These are phyloP conservation scores for Hycleus cichorii DNA, from an alignment of 1,140 invertebrate genomes.

Conservation along the genomic window DNA sequence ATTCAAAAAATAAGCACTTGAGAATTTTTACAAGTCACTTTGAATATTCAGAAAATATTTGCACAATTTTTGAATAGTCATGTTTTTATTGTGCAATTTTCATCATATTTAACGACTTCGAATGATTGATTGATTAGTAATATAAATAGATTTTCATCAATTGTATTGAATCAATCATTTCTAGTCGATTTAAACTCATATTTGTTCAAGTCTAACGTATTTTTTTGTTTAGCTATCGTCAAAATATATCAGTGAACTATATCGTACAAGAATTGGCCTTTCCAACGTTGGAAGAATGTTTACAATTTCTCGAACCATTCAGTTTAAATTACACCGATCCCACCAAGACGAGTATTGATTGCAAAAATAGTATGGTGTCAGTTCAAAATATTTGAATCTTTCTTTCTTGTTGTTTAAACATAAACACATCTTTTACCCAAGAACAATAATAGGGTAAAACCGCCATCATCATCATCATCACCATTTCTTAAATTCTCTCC, in stretches of 20 bases:
- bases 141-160: background rate
- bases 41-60: background rate
- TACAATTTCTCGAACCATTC: conserved; percentile 79
- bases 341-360: conserved; percentile 69
- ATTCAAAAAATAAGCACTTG: too few relatives aligned
- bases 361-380: conserved; percentile 68
- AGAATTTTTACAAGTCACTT: too few relatives aligned
- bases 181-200: background rate
- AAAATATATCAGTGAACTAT: conserved; percentile 78
- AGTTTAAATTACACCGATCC: conserved; percentile 67
- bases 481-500: too few relatives aligned
- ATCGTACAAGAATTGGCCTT: conserved; percentile 81
- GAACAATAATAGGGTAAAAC: too few relatives aligned
- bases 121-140: background rate
- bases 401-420: too few relatives aligned
- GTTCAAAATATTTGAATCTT: conserved; percentile 45
- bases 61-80: background rate
- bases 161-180: background rate
- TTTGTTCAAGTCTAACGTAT: conserved; percentile 18
- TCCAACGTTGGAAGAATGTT: conserved; percentile 68
- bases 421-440: too few relatives aligned
- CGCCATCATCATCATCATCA: too few relatives aligned
- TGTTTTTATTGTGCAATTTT: background rate
- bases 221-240: conserved; percentile 80
- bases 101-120: background rate